Evolutionary conservation across 2,797 vertebrate genomes (phyloP), one percentile per base, ranked within the genome.

Genomic region (Erpetoichthys calabaricus): DNA sequence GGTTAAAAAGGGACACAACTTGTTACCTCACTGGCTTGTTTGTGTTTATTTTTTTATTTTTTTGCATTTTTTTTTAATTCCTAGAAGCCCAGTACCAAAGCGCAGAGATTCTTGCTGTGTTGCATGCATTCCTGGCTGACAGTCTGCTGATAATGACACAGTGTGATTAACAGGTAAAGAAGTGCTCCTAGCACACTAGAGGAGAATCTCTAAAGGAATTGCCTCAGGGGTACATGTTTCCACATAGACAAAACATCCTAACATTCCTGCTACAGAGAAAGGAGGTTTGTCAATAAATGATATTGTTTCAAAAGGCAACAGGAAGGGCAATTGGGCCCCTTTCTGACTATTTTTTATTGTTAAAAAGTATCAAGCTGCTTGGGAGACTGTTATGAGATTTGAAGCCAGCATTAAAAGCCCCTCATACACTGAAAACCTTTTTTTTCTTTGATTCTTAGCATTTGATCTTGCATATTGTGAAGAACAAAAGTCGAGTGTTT

Each of bases 401-500:
- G 7, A 50, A 71, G 65, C 53, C 67, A 59, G 59, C 45, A 61
- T 63, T 67, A 64, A 68, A 42, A 63, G 63, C 44, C 45, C 56
- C 61, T 56, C 55, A 42, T 64, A 62, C 63, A 47, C 75, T 64
- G 77, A 78, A 75, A 73, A 79, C 79, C 80, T 73, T 70, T 75
- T 78, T 68, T 73, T 75, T 78, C 57, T 77, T 80, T 81, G 72
- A 70, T 82, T 75, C 76, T 70, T 77, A 75, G 68, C 68, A 81
- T 74, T 78, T 75, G 79, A 81, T 83, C 76, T 75, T 73, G 78
- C 86, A 81, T 84, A 85, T 80, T 86, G 81, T 84, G 85, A 67
- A 60, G 72, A 80, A 78, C 81, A 83, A 76, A 80, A 78, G 76
- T 83, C 79, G 68, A 72, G 68, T 73, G 79, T 86, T 86, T 85